Evolutionary conservation across 2,113 vertebrate species (phyloP).

Genomic region (Calonectris borealis): DNA sequence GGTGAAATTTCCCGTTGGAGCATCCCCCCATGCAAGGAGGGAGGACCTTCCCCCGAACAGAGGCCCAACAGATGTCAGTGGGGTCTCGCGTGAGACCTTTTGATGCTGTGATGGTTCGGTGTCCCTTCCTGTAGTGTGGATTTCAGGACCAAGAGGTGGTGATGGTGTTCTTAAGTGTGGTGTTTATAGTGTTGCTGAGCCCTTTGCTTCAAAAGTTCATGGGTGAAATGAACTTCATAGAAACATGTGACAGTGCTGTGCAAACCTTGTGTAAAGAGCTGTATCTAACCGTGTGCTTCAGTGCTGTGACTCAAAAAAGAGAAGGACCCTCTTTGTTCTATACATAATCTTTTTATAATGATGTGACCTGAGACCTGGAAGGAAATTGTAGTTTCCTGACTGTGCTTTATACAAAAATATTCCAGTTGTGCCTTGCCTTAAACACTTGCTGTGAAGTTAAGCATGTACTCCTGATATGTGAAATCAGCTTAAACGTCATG

Average conservation of each 20-base stretch:
- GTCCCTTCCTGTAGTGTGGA: neutral
- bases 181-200: neutral
- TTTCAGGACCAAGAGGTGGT: neutral
- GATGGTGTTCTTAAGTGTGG: fast-evolving
- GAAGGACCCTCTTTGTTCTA: neutral
- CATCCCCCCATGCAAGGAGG: neutral
- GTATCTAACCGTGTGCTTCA: neutral
- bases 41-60: neutral
- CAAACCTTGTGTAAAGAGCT: neutral
- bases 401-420: neutral
- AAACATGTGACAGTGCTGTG: neutral
- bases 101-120: neutral
- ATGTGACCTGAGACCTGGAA: neutral
- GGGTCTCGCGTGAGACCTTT: neutral
- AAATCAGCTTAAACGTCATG: neutral
- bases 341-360: neutral
- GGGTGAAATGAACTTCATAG: neutral
- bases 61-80: neutral
- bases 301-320: neutral
- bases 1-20: neutral
- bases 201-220: neutral
- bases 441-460: neutral
- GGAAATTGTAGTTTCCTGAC: neutral
- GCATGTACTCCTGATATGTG: neutral
- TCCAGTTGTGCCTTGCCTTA: neutral